Conservation (phyloP, 2,797 vertebrate genomes). For the Neoniphon sammara region DNA sequence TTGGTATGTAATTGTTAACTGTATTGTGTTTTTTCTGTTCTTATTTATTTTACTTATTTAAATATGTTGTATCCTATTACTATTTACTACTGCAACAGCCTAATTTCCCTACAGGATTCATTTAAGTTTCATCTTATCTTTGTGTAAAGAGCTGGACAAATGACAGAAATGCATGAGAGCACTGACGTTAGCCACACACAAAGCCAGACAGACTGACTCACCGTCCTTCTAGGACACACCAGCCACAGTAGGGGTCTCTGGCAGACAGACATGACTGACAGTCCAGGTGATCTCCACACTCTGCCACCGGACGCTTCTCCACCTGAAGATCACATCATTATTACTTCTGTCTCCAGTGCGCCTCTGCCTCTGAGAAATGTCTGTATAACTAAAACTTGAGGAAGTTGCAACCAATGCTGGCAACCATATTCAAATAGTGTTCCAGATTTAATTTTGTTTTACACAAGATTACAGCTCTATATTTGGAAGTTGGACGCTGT, state of each 20-base stretch:
- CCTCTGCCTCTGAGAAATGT: no score
- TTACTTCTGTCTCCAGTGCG: no score
- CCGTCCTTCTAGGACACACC: constrained; percentile 96
- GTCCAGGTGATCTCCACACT: constrained; percentile 89
- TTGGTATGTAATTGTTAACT: no score
- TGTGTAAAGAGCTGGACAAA: no score
- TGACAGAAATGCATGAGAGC: neutral
- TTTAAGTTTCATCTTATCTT: no score
- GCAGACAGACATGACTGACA: constrained; percentile 90
- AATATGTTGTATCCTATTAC: no score
- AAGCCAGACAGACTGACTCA: constrained; percentile 69
- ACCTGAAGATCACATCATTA: constrained; percentile 83
- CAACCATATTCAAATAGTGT: neutral
- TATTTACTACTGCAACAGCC: no score
- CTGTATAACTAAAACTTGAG: no score
- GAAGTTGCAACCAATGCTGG: neutral
- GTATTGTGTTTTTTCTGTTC: no score
- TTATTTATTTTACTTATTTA: no score
- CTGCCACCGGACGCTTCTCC: constrained; percentile 90
- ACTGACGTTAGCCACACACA: neutral
- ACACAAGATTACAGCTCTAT: constrained; percentile 9
- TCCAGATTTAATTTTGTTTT: neutral
- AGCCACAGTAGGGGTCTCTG: constrained; percentile 94
- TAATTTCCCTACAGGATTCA: no score
- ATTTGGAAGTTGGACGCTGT: constrained; percentile 12